Conservation (phyloP, 2,888 invertebrate species). For the Lottia scabra region DNA sequence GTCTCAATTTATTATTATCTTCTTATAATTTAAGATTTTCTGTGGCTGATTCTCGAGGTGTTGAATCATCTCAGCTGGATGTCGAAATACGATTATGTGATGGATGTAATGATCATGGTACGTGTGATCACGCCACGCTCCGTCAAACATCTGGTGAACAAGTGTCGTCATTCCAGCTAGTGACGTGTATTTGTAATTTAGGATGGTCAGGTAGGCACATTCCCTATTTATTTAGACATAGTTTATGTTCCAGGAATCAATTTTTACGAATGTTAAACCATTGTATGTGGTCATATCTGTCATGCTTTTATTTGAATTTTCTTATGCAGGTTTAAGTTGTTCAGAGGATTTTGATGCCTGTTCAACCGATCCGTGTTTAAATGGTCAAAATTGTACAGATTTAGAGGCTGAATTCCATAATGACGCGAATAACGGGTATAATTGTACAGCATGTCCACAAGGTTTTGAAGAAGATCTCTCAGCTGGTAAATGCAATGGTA, state of each 20-base stretch:
- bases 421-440: constrained; percentile 5
- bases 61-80: constrained; percentile 15
- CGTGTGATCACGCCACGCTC: constrained; percentile 18
- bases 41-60: constrained; percentile 16
- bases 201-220: constrained; percentile 35
- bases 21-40: background rate
- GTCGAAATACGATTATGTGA: constrained; percentile 36
- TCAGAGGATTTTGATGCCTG: constrained; percentile 34
- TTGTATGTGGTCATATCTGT: too few species aligned
- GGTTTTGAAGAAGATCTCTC: constrained; percentile 12
- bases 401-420: constrained; percentile 17
- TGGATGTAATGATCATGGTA: constrained; percentile 38
- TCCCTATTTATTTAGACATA: too few species aligned
- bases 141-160: background rate
- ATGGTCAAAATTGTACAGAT: constrained; percentile 30
- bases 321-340: constrained; percentile 27
- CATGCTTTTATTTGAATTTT: background rate
- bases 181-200: constrained; percentile 24
- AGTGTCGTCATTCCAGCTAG: constrained; percentile 14
- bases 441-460: constrained; percentile 18
- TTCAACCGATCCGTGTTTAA: constrained; percentile 28
- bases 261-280: too few species aligned
- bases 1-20: too few species aligned
- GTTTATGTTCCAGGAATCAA: too few species aligned
- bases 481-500: constrained; percentile 19